Conservation (phyloP, 2,888 invertebrate species). For the Rugalucina vietnamica region DNA sequence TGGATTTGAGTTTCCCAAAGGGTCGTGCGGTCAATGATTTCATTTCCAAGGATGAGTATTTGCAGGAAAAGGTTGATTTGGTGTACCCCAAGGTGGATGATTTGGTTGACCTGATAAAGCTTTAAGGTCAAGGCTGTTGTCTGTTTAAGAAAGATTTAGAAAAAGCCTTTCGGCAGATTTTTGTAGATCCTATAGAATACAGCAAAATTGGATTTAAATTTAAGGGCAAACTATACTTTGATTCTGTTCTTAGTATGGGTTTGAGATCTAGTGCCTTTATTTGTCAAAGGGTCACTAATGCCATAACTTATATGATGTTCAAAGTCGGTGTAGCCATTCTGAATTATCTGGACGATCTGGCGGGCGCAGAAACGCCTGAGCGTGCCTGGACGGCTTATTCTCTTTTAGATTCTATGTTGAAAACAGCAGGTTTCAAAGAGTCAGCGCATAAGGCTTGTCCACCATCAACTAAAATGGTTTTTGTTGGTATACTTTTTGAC, state of each 20-base stretch:
- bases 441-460: neutral
- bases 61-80: neutral
- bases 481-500: slow-evolving; percentile 23
- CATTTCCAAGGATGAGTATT: neutral
- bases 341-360: neutral
- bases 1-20: slow-evolving; percentile 9
- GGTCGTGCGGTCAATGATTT: neutral
- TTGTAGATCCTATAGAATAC: neutral
- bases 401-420: neutral
- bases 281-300: neutral
- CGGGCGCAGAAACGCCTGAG: neutral
- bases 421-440: slow-evolving; percentile 6
- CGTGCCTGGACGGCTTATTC: neutral
- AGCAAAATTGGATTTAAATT: neutral
- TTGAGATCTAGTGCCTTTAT: neutral
- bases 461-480: slow-evolving; percentile 4
- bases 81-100: slow-evolving; percentile 9
- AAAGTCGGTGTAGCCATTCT: neutral
- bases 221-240: neutral
- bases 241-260: slow-evolving; percentile 6
- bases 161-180: neutral
- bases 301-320: neutral
- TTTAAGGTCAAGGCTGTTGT: neutral
- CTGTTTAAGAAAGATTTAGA: neutral
- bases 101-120: neutral